Evolutionary conservation across 2,797 vertebrate species (phyloP).

Genomic region (Sebastes vulpes): DNA sequence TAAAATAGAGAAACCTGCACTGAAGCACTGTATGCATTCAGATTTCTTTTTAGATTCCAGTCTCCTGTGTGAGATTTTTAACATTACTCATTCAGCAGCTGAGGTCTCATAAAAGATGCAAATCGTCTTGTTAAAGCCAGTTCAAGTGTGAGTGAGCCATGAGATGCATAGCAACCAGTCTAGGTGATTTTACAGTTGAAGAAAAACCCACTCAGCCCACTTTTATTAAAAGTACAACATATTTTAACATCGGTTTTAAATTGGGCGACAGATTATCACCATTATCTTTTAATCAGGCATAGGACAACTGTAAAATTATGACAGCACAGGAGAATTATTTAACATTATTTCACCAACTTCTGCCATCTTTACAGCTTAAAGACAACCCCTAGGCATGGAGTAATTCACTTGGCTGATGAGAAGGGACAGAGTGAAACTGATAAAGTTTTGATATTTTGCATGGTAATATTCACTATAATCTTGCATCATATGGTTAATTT

Average conservation of each 20-base stretch:
- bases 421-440: not conserved
- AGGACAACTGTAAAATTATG: not conserved
- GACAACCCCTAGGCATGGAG: not conserved
- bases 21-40: slow-evolving; percentile 29
- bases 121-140: slow-evolving; percentile 46
- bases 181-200: slow-evolving; percentile 7
- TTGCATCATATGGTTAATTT: not conserved
- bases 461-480: not conserved
- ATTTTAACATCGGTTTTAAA: not conserved
- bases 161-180: slow-evolving; percentile 8
- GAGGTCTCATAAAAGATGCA: slow-evolving; percentile 67
- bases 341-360: not conserved
- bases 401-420: not conserved
- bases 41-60: slow-evolving; percentile 22
- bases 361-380: not conserved
- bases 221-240: not conserved
- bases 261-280: not conserved
- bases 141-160: slow-evolving; percentile 40
- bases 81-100: slow-evolving; percentile 56
- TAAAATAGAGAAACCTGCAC: slow-evolving; percentile 24
- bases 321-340: not conserved
- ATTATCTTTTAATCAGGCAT: not conserved
- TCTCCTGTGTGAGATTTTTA: slow-evolving; percentile 13
- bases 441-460: not conserved
- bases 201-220: slow-evolving; percentile 16